These are phyloP conservation scores for Drosophila bocki DNA, from an alignment of 1,140 invertebrate genomes.

Conservation along the genomic window DNA sequence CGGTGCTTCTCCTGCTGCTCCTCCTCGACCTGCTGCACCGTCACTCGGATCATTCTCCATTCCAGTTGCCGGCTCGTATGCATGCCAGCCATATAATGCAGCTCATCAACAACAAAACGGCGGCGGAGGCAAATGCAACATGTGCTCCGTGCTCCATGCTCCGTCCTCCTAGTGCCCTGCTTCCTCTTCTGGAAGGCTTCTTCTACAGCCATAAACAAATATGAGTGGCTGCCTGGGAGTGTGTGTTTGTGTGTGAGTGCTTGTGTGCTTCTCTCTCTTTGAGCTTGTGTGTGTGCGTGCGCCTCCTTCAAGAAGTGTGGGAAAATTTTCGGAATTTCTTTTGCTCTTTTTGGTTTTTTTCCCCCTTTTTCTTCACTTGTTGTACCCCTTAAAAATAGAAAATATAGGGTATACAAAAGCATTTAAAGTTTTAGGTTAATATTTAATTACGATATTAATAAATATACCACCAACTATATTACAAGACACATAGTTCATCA, in stretches of 20 bases:
- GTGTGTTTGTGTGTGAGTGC: conserved; percentile 10
- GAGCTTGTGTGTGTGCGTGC: conserved; percentile 14
- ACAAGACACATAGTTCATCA: too few relatives aligned
- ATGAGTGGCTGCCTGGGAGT: conserved; percentile 66
- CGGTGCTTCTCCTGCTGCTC: conserved; percentile 15
- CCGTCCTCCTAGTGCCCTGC: conserved; percentile 32
- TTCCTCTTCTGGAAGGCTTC: conserved; percentile 34
- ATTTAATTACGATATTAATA: too few relatives aligned
- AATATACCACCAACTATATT: too few relatives aligned
- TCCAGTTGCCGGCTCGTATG: conserved; percentile 56
- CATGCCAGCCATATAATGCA: conserved; percentile 77
- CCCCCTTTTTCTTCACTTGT: neutral
- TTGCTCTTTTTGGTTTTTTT: conserved; percentile 52
- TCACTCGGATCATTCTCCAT: conserved; percentile 13
- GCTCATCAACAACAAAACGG: conserved; percentile 72
- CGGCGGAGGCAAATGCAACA: conserved; percentile 77
- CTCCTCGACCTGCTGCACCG: neutral
- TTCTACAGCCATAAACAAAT: conserved; percentile 77
- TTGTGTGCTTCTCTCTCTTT: conserved; percentile 36
- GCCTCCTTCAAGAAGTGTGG: conserved; percentile 72
- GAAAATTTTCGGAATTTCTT: conserved; percentile 82
- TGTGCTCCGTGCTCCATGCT: conserved; percentile 52
- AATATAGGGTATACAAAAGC: neutral
- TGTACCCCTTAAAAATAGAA: neutral
- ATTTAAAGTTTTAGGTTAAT: too few relatives aligned